Base-by-base conservation (phyloP, 1,140 invertebrate genomes). In the Phymastichus coffea region DNA sequence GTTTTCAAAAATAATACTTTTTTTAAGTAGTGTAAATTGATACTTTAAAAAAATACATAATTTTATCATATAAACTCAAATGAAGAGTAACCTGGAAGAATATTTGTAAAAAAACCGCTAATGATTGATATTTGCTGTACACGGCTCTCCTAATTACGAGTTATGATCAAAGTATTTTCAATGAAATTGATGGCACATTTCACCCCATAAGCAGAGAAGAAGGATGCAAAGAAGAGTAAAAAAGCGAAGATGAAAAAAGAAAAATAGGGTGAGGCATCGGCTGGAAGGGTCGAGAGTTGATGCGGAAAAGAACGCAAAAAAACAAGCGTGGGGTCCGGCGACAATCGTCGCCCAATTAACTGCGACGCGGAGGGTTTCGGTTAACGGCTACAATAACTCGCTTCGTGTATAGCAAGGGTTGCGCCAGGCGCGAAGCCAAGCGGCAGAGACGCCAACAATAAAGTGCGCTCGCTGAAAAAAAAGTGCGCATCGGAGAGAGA, bases 281-380 rank as follows among this genome's bases (percentile, higher is more conserved):
- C 17, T 25, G 33, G 15, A 6, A n/a, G 44, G 23, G 26, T 4
- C 28, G 28, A 41, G 33, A 17, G n/a, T n/a, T 28, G n/a, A 23
- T n/a, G n/a, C n/a, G 12, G 37, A 30, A n/a, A 10, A 8, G 25
- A 26, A 17, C 46, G 6, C 25, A 15, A 12, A 15, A 46, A 58
- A 33, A 57, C 10, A 54, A 26, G 46, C 22, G 14, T 30, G 26
- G 40, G 22, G 48, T 44, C 28, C 43, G 56, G 58, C 61, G 63
- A 73, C 70, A 74, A 75, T 75, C 72, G 68, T 69, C 67, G 69
- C 68, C 73, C 73, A 77, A 77, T 77, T 77, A 77, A 73, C 72
- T 70, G 60, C 62, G 64, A 63, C 69, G 63, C 63, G 57, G 65
- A 68, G 70, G 71, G 63, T 71, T 67, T 69, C 62, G 65, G 66